Conservation (phyloP, 2,888 invertebrate species). For the Hirtodrosophila cameraria region DNA sequence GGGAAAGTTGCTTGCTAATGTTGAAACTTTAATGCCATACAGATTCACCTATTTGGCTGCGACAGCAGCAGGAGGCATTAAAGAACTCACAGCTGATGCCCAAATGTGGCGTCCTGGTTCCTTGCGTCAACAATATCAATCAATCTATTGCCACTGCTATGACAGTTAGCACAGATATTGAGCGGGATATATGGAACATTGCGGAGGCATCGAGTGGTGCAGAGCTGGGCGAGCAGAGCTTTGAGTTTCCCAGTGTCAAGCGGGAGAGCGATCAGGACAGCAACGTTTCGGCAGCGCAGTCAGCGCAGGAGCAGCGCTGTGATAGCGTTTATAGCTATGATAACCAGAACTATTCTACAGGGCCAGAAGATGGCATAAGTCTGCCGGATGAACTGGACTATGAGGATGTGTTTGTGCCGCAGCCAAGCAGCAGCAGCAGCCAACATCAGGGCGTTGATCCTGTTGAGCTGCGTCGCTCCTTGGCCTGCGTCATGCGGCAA, state of each 20-base stretch:
- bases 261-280: conserved; percentile 54
- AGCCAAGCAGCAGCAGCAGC: conserved; percentile 33
- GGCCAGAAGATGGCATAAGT: conserved; percentile 66
- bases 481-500: conserved; percentile 74
- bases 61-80: conserved; percentile 84
- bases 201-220: conserved; percentile 84
- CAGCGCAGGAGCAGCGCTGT: conserved; percentile 47
- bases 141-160: conserved; percentile 84
- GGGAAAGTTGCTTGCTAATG: conserved; percentile 27
- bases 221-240: conserved; percentile 78
- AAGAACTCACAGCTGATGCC: conserved; percentile 73
- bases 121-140: conserved; percentile 81
- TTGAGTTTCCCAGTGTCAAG: conserved; percentile 63
- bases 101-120: conserved; percentile 74
- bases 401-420: conserved; percentile 81
- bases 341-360: conserved; percentile 80
- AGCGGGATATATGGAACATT: conserved; percentile 85
- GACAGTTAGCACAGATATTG: conserved; percentile 82
- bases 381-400: conserved; percentile 66
- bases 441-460: conserved; percentile 60
- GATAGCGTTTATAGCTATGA: conserved; percentile 79
- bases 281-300: conserved; percentile 37
- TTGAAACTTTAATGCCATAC: conserved; percentile 29
- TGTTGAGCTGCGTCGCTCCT: conserved; percentile 60
- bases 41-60: conserved; percentile 87